Conservation (phyloP, 2,888 invertebrate species). For the Brachyopa scutellaris region DNA sequence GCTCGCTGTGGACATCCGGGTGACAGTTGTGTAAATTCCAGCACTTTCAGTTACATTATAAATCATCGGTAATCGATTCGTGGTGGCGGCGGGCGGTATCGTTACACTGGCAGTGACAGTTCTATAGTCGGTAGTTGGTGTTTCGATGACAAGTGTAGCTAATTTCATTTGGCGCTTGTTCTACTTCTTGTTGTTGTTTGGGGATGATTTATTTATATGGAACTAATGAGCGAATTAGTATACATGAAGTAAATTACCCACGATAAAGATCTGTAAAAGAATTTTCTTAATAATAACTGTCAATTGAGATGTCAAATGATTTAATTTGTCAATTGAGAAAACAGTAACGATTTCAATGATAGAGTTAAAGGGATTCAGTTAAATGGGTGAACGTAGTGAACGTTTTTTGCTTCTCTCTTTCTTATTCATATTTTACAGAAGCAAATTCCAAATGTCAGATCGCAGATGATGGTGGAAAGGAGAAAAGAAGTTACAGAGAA, state of each 20-base stretch:
- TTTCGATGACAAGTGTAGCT: conserved; percentile 57
- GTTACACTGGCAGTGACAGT: background rate
- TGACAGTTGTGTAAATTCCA: conserved; percentile 64
- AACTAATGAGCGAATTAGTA: conserved; percentile 57
- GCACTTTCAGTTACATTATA: conserved; percentile 57
- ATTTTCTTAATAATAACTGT: conserved; percentile 33
- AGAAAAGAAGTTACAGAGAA: too few species aligned
- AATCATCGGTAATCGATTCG: conserved; percentile 51
- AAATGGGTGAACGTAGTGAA: too few species aligned
- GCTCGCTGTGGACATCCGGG: conserved; percentile 33
- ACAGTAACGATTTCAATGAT: background rate
- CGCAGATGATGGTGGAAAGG: too few species aligned
- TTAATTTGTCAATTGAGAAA: background rate
- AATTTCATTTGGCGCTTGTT: conserved; percentile 55
- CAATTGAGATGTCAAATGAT: conserved; percentile 38
- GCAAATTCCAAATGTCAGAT: too few species aligned
- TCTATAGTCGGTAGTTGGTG: conserved; percentile 21
- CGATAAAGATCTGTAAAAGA: conserved; percentile 44
- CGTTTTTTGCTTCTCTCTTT: too few species aligned
- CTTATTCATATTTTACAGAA: too few species aligned
- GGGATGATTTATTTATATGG: conserved; percentile 51
- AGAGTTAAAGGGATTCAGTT: background rate
- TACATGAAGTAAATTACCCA: conserved; percentile 41
- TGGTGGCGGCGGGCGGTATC: background rate
- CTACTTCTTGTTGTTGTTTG: conserved; percentile 4